Conservation (phyloP, 2,113 vertebrate genomes). For the Lichenostomus cassidix region DNA sequence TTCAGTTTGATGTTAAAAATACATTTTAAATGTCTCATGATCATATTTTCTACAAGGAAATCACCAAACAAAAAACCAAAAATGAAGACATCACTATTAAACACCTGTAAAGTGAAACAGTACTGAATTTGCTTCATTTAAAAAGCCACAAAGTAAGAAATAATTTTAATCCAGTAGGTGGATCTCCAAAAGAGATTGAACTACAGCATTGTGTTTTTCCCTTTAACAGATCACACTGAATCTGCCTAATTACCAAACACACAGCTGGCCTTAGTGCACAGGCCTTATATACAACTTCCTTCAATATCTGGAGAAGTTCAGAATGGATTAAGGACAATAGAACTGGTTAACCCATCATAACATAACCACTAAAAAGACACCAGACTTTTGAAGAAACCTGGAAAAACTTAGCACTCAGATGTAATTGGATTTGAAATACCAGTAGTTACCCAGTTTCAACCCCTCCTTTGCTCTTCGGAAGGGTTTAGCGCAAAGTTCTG, state of each 20-base stretch:
- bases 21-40: neutral
- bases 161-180: neutral
- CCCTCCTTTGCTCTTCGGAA: neutral
- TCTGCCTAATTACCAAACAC: neutral
- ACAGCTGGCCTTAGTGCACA: neutral
- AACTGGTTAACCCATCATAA: neutral
- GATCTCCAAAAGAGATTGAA: neutral
- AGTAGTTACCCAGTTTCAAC: neutral
- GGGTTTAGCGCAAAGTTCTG: neutral
- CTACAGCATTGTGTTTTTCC: neutral
- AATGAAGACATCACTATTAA: neutral
- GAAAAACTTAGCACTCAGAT: neutral
- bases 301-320: neutral
- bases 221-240: neutral
- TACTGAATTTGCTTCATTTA: neutral
- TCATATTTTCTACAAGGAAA: neutral
- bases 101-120: neutral
- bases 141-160: neutral
- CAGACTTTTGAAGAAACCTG: neutral
- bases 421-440: neutral
- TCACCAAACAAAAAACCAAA: neutral
- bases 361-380: neutral
- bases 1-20: slow-evolving; percentile 1
- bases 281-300: neutral
- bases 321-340: neutral